These are phyloP conservation scores for Steatornis caripensis DNA, from an alignment of 2,113 vertebrate genomes.

Conservation along the genomic window DNA sequence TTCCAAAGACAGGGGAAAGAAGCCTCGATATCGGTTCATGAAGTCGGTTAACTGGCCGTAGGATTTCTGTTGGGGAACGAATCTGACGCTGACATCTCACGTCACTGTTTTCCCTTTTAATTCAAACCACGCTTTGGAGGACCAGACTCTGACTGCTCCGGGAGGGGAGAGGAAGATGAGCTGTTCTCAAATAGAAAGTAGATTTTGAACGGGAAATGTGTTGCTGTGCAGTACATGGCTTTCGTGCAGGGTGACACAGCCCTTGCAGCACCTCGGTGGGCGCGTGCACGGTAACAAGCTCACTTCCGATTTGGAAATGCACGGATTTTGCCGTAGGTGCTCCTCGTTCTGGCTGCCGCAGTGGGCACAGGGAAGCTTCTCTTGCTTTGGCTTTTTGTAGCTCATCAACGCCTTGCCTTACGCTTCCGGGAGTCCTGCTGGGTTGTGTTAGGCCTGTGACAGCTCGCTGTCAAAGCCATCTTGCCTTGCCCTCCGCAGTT, in stretches of 20 bases:
- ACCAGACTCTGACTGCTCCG: background rate
- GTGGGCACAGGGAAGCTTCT: background rate
- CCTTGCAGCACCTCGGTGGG: background rate
- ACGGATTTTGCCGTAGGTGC: fast-evolving
- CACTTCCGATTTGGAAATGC: background rate
- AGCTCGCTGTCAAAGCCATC: fast-evolving
- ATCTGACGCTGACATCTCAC: fast-evolving
- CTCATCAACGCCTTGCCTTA: background rate
- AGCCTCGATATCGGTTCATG: fast-evolving
- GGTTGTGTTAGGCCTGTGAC: fast-evolving
- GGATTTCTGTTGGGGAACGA: background rate
- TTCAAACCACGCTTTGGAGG: background rate
- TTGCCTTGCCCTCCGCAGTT: fast-evolving
- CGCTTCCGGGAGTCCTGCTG: fast-evolving
- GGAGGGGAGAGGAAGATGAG: background rate
- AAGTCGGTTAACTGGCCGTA: fast-evolving
- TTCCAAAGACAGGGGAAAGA: background rate
- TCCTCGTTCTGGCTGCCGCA: background rate
- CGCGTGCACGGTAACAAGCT: fast-evolving
- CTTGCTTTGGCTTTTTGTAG: background rate
- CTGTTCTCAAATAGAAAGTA: background rate
- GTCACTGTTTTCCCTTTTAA: background rate
- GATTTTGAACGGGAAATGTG: background rate
- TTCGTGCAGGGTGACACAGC: background rate
- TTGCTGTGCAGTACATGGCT: background rate